These are phyloP conservation scores for Heterochromis multidens DNA, from an alignment of 2,113 vertebrate species.

Conservation along the genomic window DNA sequence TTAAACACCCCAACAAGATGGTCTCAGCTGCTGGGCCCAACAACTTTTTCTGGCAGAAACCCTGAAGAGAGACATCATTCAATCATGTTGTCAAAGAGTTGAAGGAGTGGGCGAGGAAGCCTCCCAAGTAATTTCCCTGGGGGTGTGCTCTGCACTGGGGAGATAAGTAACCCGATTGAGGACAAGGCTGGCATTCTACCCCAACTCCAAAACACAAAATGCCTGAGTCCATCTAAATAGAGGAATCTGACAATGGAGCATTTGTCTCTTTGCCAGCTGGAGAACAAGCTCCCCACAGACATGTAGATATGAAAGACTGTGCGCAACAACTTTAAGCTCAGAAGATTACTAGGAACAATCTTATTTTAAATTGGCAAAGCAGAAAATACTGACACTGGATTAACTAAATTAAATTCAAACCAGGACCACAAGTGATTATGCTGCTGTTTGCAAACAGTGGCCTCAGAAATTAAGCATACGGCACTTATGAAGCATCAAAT, in stretches of 20 bases:
- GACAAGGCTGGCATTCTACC: conserved; percentile 69
- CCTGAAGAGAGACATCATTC: neutral
- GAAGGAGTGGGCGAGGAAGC: neutral
- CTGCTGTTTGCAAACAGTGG: neutral
- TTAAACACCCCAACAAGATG: neutral
- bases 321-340: conserved; percentile 34
- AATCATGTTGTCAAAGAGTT: conserved; percentile 8
- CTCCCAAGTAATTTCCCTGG: conserved; percentile 44
- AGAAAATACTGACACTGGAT: conserved; percentile 24
- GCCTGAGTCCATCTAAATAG: conserved; percentile 58
- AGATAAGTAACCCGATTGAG: conserved; percentile 56
- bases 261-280: conserved; percentile 57
- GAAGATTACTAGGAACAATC: conserved; percentile 33
- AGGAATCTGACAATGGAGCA: conserved; percentile 66
- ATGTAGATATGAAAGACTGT: conserved; percentile 35
- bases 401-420: conserved; percentile 30
- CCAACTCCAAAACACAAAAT: conserved; percentile 49
- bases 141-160: conserved; percentile 34
- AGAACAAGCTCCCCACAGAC: conserved; percentile 60
- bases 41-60: neutral
- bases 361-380: conserved; percentile 25
- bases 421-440: neutral
- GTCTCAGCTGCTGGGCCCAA: neutral
- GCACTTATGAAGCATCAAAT: conserved; percentile 1
- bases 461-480: neutral